These are phyloP conservation scores for Hesperia comma DNA, from an alignment of 2,888 invertebrate species.

Conservation along the genomic window DNA sequence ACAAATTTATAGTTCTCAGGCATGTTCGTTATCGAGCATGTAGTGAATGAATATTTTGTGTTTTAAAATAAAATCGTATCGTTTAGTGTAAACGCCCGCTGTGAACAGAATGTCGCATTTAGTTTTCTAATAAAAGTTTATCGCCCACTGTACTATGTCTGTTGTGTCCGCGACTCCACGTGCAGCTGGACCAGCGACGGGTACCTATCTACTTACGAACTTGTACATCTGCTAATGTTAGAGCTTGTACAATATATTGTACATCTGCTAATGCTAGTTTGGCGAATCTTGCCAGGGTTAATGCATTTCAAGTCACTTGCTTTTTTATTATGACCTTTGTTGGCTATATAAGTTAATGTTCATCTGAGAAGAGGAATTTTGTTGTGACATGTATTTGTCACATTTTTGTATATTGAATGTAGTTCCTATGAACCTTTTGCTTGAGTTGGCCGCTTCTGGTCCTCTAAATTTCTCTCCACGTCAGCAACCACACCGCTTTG, in stretches of 20 bases:
- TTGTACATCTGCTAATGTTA: conserved; percentile 1
- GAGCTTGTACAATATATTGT: no score
- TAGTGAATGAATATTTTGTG: not conserved
- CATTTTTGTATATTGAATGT: no score
- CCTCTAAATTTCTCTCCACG: no score
- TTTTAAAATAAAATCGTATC: conserved; percentile 1
- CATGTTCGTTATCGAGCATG: not conserved
- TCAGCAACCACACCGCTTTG: no score
- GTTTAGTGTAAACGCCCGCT: not conserved
- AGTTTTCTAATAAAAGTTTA: conserved; percentile 28
- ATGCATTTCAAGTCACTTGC: no score
- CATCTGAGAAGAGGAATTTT: no score
- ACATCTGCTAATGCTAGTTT: not conserved
- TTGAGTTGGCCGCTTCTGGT: no score
- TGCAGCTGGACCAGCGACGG: not conserved
- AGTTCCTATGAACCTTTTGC: no score
- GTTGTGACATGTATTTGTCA: no score
- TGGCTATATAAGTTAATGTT: not conserved
- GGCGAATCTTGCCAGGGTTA: not conserved
- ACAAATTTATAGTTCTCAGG: no score
- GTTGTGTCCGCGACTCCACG: conserved; percentile 2
- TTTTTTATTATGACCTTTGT: not conserved
- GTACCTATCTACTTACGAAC: no score
- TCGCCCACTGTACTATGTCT: conserved; percentile 20
- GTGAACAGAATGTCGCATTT: conserved; percentile 23